These are phyloP conservation scores for Ptychoptera contaminata DNA, from an alignment of 2,888 invertebrate genomes.

Conservation along the genomic window DNA sequence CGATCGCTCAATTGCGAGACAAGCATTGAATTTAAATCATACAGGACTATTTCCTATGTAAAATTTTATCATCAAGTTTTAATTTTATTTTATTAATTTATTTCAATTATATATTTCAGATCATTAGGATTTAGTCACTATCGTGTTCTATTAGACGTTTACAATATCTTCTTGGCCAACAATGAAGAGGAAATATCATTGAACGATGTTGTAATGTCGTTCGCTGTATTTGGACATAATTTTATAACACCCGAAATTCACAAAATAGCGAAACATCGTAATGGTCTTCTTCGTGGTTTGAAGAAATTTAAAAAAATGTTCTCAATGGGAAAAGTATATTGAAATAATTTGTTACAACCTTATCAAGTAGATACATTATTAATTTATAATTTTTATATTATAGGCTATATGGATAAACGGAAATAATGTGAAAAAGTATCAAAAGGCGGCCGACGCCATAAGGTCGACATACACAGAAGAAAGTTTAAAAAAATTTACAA, in stretches of 20 bases:
- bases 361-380: too few relatives aligned
- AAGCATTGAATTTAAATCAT: background rate
- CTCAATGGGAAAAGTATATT: slow-evolving; percentile 26
- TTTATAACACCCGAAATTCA: slow-evolving; percentile 39
- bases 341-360: too few relatives aligned
- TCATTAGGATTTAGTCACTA: slow-evolving; percentile 18
- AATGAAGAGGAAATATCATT: slow-evolving; percentile 32
- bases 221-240: slow-evolving; percentile 45
- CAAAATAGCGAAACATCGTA: slow-evolving; percentile 32
- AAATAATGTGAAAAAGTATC: too few relatives aligned
- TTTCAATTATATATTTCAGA: slow-evolving; percentile 5
- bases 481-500: slow-evolving; percentile 15
- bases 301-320: slow-evolving; percentile 15
- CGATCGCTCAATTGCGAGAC: background rate
- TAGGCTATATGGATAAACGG: too few relatives aligned
- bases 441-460: too few relatives aligned
- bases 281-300: slow-evolving; percentile 21
- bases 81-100: background rate
- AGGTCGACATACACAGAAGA: slow-evolving; percentile 2
- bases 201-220: slow-evolving; percentile 36
- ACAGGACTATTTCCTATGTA: background rate
- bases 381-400: too few relatives aligned
- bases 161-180: background rate
- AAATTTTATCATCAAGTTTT: background rate
- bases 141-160: slow-evolving; percentile 22